Base-by-base conservation (phyloP, 2,113 vertebrate species). In the Phoenicopterus ruber region DNA sequence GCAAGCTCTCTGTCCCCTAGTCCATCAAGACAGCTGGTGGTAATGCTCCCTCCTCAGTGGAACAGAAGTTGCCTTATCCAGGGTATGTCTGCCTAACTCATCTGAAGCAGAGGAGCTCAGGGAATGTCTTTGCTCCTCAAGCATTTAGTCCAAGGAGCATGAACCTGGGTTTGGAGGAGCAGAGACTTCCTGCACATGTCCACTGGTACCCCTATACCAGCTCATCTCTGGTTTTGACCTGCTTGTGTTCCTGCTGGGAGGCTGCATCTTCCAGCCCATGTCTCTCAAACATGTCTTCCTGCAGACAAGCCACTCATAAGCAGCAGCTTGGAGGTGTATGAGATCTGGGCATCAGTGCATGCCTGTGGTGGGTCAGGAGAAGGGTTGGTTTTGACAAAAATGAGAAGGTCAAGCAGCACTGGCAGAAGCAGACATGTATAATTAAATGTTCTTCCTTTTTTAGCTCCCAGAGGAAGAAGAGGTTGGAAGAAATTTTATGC, bases 401-500 rank as follows among this genome's bases (percentile, higher is more conserved):
- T 24, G 11, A 58, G 63, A 74, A 63, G 47, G 28, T 80, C 36
- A 80, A 44, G 36, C 59, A 88, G 80, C 44, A 47, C 32, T 86
- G 44, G 29, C 34, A 84, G 74, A 42, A 80, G 26, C 24, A 72
- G 59, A 72, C 67, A 38, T 17, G 18, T 79, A 58, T 86, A 88
- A 87, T 92, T 69, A 61, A 92, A 88, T 88, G 22, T 88, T 91
- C 83, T 95, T 82, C 71, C 44, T 85, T 63, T 95, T 78, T 74
- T 90, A 99, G 99, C 99, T 34, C 99, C 99, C 21, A 98, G 99
- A 97, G 99, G 99, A 97, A 99, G 99, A 63, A 98, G 99, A 93
- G 99, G 99, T 84, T 99, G 99, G 99, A 99, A 99, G 98, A 99
- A 99, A 96, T 99, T 99, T 98, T 99, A 99, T 70, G 99, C 99